Base-by-base conservation (phyloP, 2,797 vertebrate species). In the Thamnophis elegans region DNA sequence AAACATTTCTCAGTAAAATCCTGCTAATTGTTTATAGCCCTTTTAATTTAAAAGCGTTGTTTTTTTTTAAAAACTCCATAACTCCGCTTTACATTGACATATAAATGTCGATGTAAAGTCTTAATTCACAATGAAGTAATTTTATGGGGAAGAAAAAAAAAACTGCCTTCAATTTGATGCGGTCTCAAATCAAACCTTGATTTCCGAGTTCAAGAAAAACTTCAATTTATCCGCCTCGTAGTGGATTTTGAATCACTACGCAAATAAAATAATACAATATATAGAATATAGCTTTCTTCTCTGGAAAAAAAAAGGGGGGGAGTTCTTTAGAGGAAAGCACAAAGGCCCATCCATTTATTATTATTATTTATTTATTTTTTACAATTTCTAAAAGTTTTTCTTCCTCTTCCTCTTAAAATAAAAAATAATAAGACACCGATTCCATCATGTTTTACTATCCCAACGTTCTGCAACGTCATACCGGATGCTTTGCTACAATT, bases 381-480 rank as follows among this genome's bases (percentile, higher is more conserved):
- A 14, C 28, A 10, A 56, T 20, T 4, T 18, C 42, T 51, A 5
- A 42, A 86, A 51, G 36, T 10, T 47, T 11, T 47, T 82, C 1
- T 78, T 22, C 3, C 68, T 18, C 68, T 78, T 42, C 22, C 22
- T 20, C 11, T 25, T 22, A 14, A 86, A 65, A 53, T 78, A n/a
- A 14, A 51, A 26, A 56, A 14, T 4, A 55, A 14, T 58, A 20
- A 20, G 1, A 6, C 2, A 10, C 0, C 2, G 0, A 3, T 42
- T 54, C 51, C 53, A 28, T 14, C 86, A 98, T 99, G 98, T 98
- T 98, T 97, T 98, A 98, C 92, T 98, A 98, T 28, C 98, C 98
- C 73, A 97, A 95, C 4, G 98, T 98, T 68, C 97, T 99, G 78
- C 98, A 98, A 54, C 97, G 98, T 26, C 98, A 98, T 68, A 97